Percentiles rank a stretch among this genome's conserved stretches.
These are phyloP conservation scores for Cephus spinipes DNA, from an alignment of 2,888 invertebrate genomes.

Conservation along the genomic window DNA sequence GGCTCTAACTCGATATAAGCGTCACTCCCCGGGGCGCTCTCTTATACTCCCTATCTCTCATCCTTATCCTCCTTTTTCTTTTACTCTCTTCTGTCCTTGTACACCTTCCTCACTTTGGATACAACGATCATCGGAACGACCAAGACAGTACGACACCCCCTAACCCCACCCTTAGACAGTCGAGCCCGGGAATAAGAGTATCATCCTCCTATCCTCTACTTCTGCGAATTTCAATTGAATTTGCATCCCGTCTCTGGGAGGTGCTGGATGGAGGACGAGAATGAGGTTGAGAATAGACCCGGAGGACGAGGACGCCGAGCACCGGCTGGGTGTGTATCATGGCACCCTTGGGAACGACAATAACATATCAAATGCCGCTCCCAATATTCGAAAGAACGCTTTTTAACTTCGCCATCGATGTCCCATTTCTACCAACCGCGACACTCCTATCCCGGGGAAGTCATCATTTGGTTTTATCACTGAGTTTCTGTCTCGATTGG, in stretches of 20 bases:
- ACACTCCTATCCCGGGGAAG: no score
- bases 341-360: conserved; percentile 3
- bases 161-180: conserved; percentile 10
- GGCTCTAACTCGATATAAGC: conserved; percentile 65
- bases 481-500: no score
- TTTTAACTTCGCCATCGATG: conserved; percentile 32
- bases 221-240: conserved; percentile 52
- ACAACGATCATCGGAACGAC: conserved; percentile 25
- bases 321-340: conserved; percentile 4
- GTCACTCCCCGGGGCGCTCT: conserved; percentile 51
- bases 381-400: conserved; percentile 38
- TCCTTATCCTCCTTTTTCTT: conserved; percentile 30
- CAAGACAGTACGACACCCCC: conserved; percentile 17
- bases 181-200: conserved; percentile 43
- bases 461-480: no score
- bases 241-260: conserved; percentile 48
- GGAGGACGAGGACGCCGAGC: background rate
- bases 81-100: no score
- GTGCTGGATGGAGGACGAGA: background rate
- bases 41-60: background rate
- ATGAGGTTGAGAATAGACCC: background rate
- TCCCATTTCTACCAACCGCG: background rate
- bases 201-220: conserved; percentile 24
- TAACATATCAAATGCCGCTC: conserved; percentile 35
- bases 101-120: background rate